Percentiles rank a stretch among this genome's conserved stretches.
Conservation (phyloP, 2,888 invertebrate genomes). For the Leptopterna dolabrata region DNA sequence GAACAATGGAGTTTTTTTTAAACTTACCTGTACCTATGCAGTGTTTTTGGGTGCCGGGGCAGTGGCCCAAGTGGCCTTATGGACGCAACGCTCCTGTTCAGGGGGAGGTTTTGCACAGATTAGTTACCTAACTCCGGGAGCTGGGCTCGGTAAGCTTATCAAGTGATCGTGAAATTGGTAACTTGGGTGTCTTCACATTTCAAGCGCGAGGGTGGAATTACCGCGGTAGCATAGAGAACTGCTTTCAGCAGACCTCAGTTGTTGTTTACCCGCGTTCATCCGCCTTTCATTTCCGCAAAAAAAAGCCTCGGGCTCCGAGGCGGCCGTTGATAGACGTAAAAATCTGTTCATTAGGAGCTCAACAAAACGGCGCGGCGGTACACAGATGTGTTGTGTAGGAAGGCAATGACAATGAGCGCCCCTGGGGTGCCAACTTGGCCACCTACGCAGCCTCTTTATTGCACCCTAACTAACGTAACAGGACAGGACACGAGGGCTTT, state of each 20-base stretch:
- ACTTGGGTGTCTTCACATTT: too few relatives aligned
- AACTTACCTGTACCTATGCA: too few relatives aligned
- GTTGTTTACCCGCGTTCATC: background rate
- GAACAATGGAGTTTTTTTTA: too few relatives aligned
- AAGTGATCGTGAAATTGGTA: too few relatives aligned
- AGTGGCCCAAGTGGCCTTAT: too few relatives aligned
- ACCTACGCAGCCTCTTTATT: constrained; percentile 53
- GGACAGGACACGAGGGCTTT: background rate
- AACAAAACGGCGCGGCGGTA: constrained; percentile 2
- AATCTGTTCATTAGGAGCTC: constrained; percentile 26
- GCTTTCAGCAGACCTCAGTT: background rate
- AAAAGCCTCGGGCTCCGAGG: background rate
- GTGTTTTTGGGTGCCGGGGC: too few relatives aligned
- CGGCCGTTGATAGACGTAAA: constrained; percentile 32
- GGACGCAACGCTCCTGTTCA: too few relatives aligned
- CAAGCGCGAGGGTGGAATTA: too few relatives aligned
- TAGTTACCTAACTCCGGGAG: too few relatives aligned
- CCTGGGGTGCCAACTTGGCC: constrained; percentile 52
- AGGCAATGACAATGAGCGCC: constrained; percentile 23
- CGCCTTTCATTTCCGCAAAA: constrained; percentile 22
- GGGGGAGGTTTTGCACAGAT: too few relatives aligned
- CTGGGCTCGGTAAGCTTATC: too few relatives aligned
- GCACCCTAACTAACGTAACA: constrained; percentile 46
- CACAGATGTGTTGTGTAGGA: constrained; percentile 39
- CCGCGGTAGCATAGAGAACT: background rate